Base-by-base conservation (phyloP, 1,140 invertebrate species). In the Caenorhabditis latens region DNA sequence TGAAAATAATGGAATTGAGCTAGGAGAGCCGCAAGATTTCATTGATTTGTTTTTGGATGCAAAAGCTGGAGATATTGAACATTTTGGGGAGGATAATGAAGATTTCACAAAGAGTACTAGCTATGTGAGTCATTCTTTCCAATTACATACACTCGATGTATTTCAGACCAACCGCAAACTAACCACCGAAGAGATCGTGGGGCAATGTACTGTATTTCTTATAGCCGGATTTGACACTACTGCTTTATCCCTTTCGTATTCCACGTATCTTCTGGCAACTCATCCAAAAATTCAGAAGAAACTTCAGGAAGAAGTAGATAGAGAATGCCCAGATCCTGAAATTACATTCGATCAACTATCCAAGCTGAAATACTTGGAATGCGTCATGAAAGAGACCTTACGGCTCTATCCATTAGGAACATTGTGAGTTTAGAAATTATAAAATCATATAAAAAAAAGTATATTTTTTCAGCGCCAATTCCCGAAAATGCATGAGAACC, bases 191-290 rank as follows among this genome's bases (percentile, higher is more conserved):
- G 93, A 94, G 90, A 92, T 94, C 58, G 90, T 94, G 21, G 93
- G 92, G 2, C 93, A 94, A 71, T 91, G 92, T 16, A 91, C 93
- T 83, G 84, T 94, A 0, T 94, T 94, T 83, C 85, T 94, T 24
- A 79, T 94, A 9, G 94, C 93, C 8, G 94, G 94, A 7, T 95
- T 95, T 84, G 96, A 96, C 21, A 96, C 96, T 0, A 95, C 95
- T 0, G 95, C 95, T 0, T 95, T 94, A 8, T 94, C 95, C 0
- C 94, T 96, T 84, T 93, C 94, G 0, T 95, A 95, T 90, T 93
- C 94, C 8, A 90, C 95, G 0, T 95, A 95, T 88, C 94, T 95
- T 90, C 90, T 96, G 75, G 94, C 95, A 1, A 92, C 94, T 57
- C 93, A 95, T 90, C 93, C 93, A 2, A 93, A 94, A 5, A 93